These are phyloP conservation scores for Hoplodrina blanda DNA, from an alignment of 2,888 invertebrate species.

Conservation along the genomic window DNA sequence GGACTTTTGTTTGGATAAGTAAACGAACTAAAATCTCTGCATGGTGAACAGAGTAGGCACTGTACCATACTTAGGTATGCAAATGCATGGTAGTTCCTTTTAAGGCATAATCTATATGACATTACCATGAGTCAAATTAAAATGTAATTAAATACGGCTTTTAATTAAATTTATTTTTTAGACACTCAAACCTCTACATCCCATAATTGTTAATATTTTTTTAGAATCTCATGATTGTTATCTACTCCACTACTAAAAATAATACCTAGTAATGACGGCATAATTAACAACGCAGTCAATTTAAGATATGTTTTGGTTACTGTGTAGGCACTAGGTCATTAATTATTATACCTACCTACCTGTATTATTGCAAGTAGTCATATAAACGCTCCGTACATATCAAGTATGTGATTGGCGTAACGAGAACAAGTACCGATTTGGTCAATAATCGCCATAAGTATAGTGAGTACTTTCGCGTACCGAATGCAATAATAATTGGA, in stretches of 20 bases:
- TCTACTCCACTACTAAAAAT: not conserved
- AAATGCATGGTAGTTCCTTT: not conserved
- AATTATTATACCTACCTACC: conserved; percentile 12
- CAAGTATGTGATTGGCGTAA: conserved; percentile 85
- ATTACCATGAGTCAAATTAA: conserved; percentile 13
- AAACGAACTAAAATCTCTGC: conserved; percentile 1
- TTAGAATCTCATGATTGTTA: conserved; percentile 3
- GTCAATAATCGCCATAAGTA: conserved; percentile 89
- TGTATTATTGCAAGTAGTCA: conserved; percentile 29
- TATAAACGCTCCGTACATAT: conserved; percentile 37
- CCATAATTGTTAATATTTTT: conserved; percentile 1
- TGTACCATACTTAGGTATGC: not conserved
- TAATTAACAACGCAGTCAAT: conserved; percentile 14
- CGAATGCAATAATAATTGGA: conserved; percentile 90
- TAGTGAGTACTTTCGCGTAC: conserved; percentile 87
- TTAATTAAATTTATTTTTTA: not conserved
- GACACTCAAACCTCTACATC: not conserved
- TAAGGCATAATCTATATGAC: not conserved
- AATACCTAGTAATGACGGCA: not conserved
- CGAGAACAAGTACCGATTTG: conserved; percentile 87
- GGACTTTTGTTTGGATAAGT: conserved; percentile 36
- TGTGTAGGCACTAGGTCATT: conserved; percentile 4
- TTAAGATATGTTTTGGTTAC: conserved; percentile 9
- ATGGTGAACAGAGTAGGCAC: not conserved
- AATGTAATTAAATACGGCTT: not conserved